Conservation (phyloP, 1,140 invertebrate genomes). For the Teleogryllus occipitalis region DNA sequence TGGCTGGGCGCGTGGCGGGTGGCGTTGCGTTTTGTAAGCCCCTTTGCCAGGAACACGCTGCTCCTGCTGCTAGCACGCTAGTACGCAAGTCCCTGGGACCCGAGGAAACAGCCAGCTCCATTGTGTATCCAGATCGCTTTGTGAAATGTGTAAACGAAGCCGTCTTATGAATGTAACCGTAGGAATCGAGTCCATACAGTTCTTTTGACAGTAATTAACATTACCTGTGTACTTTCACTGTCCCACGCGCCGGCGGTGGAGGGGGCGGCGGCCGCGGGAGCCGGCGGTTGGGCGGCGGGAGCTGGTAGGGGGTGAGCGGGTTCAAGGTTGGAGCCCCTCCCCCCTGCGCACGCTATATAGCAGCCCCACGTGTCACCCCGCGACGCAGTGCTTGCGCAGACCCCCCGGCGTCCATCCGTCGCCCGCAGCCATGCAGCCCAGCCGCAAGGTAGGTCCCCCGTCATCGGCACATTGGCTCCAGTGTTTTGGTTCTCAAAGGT, state of each 20-base stretch:
- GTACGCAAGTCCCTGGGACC: not conserved
- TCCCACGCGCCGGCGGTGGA: not conserved
- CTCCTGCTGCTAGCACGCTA: not conserved
- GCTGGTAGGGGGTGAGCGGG: not conserved
- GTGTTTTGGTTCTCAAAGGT: too few relatives aligned
- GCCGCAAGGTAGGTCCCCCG: not conserved
- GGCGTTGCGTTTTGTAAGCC: not conserved
- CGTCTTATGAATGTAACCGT: not conserved
- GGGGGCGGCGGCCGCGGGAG: not conserved
- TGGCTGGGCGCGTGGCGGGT: too few relatives aligned
- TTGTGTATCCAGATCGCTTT: slow-evolving; percentile 4
- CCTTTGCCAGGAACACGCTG: too few relatives aligned
- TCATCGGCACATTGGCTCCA: too few relatives aligned
- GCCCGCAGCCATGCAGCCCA: not conserved
- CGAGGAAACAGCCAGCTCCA: not conserved
- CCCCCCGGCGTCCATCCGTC: too few relatives aligned
- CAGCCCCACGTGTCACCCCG: not conserved
- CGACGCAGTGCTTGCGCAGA: not conserved
- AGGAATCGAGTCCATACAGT: slow-evolving; percentile 3
- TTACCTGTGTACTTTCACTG: not conserved
- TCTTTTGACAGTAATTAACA: slow-evolving; percentile 5
- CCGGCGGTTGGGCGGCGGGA: not conserved
- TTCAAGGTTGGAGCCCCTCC: not conserved
- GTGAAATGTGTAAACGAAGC: not conserved
- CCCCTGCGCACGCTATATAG: not conserved